Evolutionary conservation across 2,113 vertebrate genomes (phyloP), one percentile per base, ranked within the genome.

Genomic region (Panthera tigris): DNA sequence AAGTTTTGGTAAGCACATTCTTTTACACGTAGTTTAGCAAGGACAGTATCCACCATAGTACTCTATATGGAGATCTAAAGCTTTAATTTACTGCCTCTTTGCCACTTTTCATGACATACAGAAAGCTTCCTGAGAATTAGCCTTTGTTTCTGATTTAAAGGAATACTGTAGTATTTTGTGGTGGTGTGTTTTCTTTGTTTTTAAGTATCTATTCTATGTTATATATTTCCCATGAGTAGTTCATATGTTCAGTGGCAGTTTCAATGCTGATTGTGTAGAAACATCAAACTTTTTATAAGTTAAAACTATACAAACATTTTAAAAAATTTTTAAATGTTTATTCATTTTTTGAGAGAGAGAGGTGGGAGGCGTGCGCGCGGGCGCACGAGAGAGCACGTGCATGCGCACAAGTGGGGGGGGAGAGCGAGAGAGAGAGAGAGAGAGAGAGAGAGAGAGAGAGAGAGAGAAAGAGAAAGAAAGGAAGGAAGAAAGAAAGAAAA

Each of bases 1-100:
- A 48, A 45, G 95, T 89, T 95, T 91, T 86, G 93, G 89, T 83
- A 91, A 98, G 95, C 96, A 92, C 31, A 92, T 96, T 98, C 96
- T 79, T 84, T 97, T 96, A 95, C 76, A 8, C 91, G 95, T 65
- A 83, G 78, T 95, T 94, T 96, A 80, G 65, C 39, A 48, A 91
- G 91, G 97, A 95, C 89, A 95, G 74, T 68, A 61, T 94, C 50
- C n/a, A n/a, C 52, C 69, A 1, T 39, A 1, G 1, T 19, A 12
- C 11, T 1, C 0, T 86, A 55, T 65, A 10, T 18, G 81, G 90
- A 91, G 71, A 83, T 45, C 21, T 39, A 18, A 39, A 66, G 19
- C 27, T 81, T 71, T 57, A 4, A 18, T 76, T 76, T 61, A 76
- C 71, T 93, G 84, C 89, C 74, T 85, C 65, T 55, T 79, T 96